A percentile compares a stretch with the other conserved stretches of the same genome.
These are phyloP conservation scores for Nymphalis urticae DNA, from an alignment of 2,888 invertebrate species.

Conservation along the genomic window DNA sequence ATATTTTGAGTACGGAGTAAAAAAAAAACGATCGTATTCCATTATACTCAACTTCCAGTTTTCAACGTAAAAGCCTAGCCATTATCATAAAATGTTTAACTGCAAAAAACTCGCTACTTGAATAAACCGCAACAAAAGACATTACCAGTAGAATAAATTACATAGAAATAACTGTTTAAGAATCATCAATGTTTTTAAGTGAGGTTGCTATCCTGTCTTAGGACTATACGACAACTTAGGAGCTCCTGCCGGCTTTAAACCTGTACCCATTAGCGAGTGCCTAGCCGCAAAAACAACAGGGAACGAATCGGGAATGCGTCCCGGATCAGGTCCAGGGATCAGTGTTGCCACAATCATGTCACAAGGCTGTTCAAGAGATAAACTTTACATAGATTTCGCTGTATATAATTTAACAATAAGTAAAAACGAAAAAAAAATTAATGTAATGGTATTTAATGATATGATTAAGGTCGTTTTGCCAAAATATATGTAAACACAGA, in stretches of 20 bases:
- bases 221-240: slow-evolving; percentile 28
- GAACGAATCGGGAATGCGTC: slow-evolving; percentile 81
- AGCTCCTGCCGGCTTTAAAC: slow-evolving; percentile 58
- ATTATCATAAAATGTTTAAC: slow-evolving; percentile 18
- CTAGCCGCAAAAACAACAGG: slow-evolving; percentile 79
- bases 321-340: slow-evolving; percentile 57
- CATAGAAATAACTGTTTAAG: slow-evolving; percentile 38
- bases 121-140: slow-evolving; percentile 34
- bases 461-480: no score
- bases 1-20: neutral
- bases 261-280: slow-evolving; percentile 77
- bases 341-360: slow-evolving; percentile 54
- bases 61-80: slow-evolving; percentile 11
- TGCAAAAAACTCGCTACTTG: slow-evolving; percentile 15
- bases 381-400: neutral
- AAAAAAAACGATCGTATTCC: slow-evolving; percentile 1
- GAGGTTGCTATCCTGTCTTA: slow-evolving; percentile 30
- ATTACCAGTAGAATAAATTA: slow-evolving; percentile 37
- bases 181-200: slow-evolving; percentile 35
- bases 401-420: neutral
- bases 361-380: neutral
- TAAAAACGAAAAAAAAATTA: no score
- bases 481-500: no score
- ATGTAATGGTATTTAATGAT: no score
- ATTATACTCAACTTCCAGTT: slow-evolving; percentile 9